Evolutionary conservation across 2,797 vertebrate genomes (phyloP), one percentile per base, ranked within the genome.

Genomic region (Mormyrus proboscirostris): DNA sequence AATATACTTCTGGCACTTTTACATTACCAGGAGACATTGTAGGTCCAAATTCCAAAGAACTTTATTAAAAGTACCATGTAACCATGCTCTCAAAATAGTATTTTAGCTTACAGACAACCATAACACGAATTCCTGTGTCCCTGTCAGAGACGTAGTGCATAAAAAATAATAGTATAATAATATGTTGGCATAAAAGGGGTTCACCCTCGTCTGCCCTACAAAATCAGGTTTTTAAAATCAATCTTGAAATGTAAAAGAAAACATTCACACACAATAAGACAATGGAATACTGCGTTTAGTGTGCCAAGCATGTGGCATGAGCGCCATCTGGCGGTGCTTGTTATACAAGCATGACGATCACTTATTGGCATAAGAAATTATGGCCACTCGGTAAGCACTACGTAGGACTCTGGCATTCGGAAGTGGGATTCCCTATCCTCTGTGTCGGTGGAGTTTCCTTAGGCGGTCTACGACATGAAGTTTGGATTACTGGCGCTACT

Each of bases 301-400:
- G 44, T 50, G 25, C 8, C 82, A 50, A 84, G 22, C 19, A 47
- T 84, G 50, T 84, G 19, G 47, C 44, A n/a, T n/a, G 41, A 22
- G 82, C 82, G 82, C 82, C 82, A 84, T 84, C 82, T 84, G 82
- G 82, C 22, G 82, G 82, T 51, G n/a, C 22, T 84, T 84, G 9
- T 50, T 14, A 44, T 84, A 50, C 3, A 84, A 49, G 19, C 82
- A 84, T 19, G 38, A 44, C 76, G 44, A 47, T 19, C 3, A 82
- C 76, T 41, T 44, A 29, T 1, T 69, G 33, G 10, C 29, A 33
- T 69, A 69, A 12, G 25, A 33, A 69, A 69, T 33, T 14, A 69
- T 33, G 65, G 25, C 4, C 29, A 73, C 29, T 14, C 10, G 12
- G 65, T 16, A 38, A 73, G 65, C 29, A 29, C 29, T 29, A 29